These are phyloP conservation scores for Festucalex cinctus DNA, from an alignment of 2,113 vertebrate genomes.

Conservation along the genomic window DNA sequence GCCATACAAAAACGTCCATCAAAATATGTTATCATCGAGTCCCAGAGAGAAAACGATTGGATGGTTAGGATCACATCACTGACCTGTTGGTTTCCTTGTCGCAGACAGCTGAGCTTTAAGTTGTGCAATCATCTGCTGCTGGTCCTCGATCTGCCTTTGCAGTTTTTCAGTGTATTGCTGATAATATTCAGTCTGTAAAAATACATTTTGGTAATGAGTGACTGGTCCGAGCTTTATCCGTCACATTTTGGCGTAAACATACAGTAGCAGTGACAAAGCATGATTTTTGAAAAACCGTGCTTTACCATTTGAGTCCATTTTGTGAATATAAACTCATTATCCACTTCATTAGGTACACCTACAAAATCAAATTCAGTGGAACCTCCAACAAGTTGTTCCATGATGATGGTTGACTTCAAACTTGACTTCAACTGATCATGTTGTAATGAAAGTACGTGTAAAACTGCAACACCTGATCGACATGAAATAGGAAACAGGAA, in stretches of 20 bases:
- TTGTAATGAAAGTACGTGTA: not conserved
- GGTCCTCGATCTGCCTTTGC: slow-evolving; percentile 85
- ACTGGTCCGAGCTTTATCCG: not conserved
- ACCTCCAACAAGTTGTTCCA: not conserved
- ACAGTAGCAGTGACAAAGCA: not conserved
- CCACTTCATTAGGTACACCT: not conserved
- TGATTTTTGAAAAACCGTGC: not conserved
- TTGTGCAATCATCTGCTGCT: slow-evolving; percentile 80
- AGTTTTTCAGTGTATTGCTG: slow-evolving; percentile 83
- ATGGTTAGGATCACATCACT: slow-evolving; percentile 26
- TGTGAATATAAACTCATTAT: not conserved
- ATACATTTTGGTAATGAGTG: slow-evolving; percentile 15
- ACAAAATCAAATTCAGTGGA: not conserved
- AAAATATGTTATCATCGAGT: not conserved
- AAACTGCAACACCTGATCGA: not conserved
- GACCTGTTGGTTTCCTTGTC: slow-evolving; percentile 63
- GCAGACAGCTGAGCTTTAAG: slow-evolving; percentile 72
- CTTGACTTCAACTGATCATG: not conserved
- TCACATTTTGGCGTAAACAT: slow-evolving; percentile 1
- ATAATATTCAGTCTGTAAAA: slow-evolving; percentile 84
- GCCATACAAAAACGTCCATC: not conserved
- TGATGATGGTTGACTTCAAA: not conserved
- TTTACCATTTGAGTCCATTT: not conserved
- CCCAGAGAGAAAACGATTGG: slow-evolving; percentile 7
- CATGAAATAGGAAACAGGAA: not conserved